phyloP scores from a whole-genome alignment of 2,113 vertebrate genomes.

The Nansenia antarctica region DNA sequence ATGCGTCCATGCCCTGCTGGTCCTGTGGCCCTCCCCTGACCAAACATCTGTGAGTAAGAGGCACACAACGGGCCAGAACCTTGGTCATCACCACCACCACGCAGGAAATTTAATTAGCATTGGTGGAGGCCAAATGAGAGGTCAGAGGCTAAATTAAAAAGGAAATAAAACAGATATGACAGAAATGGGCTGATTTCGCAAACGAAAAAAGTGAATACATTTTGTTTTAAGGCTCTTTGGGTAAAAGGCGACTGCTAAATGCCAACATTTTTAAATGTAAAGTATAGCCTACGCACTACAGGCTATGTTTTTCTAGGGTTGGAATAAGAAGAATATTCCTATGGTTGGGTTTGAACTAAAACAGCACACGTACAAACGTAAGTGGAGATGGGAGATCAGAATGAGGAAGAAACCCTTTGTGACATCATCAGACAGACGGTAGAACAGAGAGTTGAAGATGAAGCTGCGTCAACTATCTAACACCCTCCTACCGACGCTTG shows the following conservation, averaged over 20 bases:
- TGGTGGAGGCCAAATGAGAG: background rate
- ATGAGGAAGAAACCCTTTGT: background rate
- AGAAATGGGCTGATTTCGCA: background rate
- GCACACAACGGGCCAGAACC: background rate
- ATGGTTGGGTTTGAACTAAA: no score
- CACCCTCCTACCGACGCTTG: background rate
- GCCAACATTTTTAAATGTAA: no score
- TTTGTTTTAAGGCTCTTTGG: background rate
- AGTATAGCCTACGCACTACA: no score
- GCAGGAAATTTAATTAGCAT: background rate
- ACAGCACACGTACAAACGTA: no score
- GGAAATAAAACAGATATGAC: background rate
- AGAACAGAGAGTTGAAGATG: no score
- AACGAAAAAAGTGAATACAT: background rate
- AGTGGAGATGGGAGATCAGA: background rate
- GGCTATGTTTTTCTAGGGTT: no score
- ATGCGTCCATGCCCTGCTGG: background rate
- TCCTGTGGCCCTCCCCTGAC: background rate
- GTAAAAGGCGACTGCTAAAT: no score
- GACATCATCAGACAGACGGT: background rate
- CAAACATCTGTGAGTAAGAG: background rate
- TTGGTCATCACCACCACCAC: background rate
- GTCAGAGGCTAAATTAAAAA: background rate
- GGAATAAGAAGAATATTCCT: no score
- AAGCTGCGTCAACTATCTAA: background rate